Conservation (phyloP, 2,888 invertebrate genomes). For the Dasypolia templi region DNA sequence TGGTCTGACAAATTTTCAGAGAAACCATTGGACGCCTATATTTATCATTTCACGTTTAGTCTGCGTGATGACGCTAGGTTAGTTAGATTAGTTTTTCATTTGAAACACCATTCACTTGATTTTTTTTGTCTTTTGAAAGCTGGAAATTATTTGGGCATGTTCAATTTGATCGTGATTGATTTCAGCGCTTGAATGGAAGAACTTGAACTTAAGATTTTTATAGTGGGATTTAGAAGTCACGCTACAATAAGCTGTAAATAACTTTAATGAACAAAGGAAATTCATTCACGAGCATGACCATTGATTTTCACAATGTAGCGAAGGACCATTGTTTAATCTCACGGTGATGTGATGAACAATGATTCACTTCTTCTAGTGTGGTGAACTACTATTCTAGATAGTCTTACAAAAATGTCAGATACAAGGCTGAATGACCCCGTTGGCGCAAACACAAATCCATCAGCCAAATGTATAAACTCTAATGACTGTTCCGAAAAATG, state of each 20-base stretch:
- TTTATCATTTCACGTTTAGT: conserved; percentile 55
- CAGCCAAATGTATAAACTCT: conserved; percentile 46
- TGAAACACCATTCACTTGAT: neutral
- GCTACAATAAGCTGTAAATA: conserved; percentile 5
- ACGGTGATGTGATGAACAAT: neutral
- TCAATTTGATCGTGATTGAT: neutral
- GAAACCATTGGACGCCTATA: conserved; percentile 55
- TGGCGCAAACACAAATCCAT: conserved; percentile 60
- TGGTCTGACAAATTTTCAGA: conserved; percentile 54
- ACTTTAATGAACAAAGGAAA: conserved; percentile 17
- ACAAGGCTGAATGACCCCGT: conserved; percentile 50
- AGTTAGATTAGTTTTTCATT: conserved; percentile 32
- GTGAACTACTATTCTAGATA: conserved; percentile 37
- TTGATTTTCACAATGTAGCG: conserved; percentile 8
- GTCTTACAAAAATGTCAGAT: conserved; percentile 37
- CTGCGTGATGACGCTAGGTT: conserved; percentile 46
- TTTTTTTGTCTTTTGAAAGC: neutral
- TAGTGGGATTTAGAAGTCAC: too few species aligned
- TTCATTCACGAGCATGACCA: conserved; percentile 18
- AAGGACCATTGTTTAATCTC: conserved; percentile 7
- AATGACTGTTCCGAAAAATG: conserved; percentile 30
- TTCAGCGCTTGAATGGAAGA: neutral
- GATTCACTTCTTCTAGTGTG: conserved; percentile 32
- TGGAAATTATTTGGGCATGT: neutral
- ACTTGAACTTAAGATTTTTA: too few species aligned